Evolutionary conservation across 1,140 invertebrate genomes (phyloP).

Genomic region (Bombus turneri): DNA sequence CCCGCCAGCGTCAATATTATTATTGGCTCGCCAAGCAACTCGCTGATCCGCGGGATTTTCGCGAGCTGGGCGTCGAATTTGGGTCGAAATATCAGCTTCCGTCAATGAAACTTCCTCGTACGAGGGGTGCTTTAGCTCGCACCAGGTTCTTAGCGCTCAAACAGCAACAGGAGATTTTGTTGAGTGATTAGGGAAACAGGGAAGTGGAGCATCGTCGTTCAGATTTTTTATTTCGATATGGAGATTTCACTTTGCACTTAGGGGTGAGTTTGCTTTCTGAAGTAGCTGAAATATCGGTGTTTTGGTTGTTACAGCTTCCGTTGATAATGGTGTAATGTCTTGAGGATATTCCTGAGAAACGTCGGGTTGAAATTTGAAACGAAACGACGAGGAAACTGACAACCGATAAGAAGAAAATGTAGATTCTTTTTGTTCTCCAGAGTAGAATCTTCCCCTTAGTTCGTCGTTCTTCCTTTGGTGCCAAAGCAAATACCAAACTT

Average conservation of each 20-base stretch:
- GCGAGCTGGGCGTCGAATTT: not conserved
- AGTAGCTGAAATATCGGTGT: too few relatives aligned
- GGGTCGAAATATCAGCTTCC: conserved; percentile 13
- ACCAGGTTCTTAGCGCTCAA: not conserved
- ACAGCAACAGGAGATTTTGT: not conserved
- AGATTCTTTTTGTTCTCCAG: not conserved
- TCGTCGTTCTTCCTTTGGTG: not conserved
- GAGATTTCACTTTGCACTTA: too few relatives aligned
- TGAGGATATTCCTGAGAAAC: too few relatives aligned
- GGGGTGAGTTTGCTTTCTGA: too few relatives aligned
- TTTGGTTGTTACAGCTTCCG: too few relatives aligned
- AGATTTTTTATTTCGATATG: too few relatives aligned
- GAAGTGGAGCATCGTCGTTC: too few relatives aligned
- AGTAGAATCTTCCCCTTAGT: not conserved
- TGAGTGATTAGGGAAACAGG: not conserved
- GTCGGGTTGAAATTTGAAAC: too few relatives aligned
- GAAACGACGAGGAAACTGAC: not conserved
- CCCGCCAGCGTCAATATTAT: conserved; percentile 38
- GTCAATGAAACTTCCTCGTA: not conserved
- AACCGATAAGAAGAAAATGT: not conserved
- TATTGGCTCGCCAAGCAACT: conserved; percentile 17
- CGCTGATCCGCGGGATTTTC: conserved; percentile 13
- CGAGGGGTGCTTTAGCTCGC: not conserved
- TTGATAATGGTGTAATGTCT: too few relatives aligned
- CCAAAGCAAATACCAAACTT: not conserved